These are phyloP conservation scores for Cheilosia grossa DNA, from an alignment of 2,888 invertebrate species.

Conservation along the genomic window DNA sequence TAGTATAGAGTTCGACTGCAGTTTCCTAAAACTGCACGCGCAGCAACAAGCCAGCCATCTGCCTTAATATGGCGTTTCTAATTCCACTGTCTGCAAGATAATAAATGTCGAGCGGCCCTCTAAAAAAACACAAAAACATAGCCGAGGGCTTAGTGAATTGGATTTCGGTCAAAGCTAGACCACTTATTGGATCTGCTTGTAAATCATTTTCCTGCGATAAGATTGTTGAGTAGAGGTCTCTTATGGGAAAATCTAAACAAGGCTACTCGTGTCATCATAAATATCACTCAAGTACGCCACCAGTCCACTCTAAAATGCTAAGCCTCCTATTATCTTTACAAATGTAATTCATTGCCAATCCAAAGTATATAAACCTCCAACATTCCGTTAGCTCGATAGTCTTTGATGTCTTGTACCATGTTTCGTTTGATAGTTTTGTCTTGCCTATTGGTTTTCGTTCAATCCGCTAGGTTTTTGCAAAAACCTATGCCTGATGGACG, in stretches of 20 bases:
- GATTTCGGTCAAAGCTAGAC: constrained; percentile 44
- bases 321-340: constrained; percentile 26
- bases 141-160: constrained; percentile 21
- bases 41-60: no score
- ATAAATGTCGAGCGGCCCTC: no score
- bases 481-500: constrained; percentile 77
- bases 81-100: no score
- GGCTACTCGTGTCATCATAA: constrained; percentile 42
- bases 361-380: constrained; percentile 43
- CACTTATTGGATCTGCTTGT: constrained; percentile 22
- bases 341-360: constrained; percentile 47
- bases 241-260: constrained; percentile 54
- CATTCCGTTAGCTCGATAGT: constrained; percentile 19
- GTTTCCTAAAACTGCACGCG: no score
- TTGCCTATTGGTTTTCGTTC: constrained; percentile 54
- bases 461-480: constrained; percentile 50
- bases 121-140: neutral
- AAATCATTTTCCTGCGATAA: constrained; percentile 55
- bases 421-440: constrained; percentile 52
- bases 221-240: constrained; percentile 32
- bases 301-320: constrained; percentile 29
- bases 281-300: constrained; percentile 35
- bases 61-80: no score
- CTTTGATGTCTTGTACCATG: constrained; percentile 43
- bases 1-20: no score